A percentile compares a stretch with the other conserved stretches of the same genome.
Evolutionary conservation across 2,113 vertebrate genomes (phyloP).

Genomic region (Catharus fuscescens): DNA sequence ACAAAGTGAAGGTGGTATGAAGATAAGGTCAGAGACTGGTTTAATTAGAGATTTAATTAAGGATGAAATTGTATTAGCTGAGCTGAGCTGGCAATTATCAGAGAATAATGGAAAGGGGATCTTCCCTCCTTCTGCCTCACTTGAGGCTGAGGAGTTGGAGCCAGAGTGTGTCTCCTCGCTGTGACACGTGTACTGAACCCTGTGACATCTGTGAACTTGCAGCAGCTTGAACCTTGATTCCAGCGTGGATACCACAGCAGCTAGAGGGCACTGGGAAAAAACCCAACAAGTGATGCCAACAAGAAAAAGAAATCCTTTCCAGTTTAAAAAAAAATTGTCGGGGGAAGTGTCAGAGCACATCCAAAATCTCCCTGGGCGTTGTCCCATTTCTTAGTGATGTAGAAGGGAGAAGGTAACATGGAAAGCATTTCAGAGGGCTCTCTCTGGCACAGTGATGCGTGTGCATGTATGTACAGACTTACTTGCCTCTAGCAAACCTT

Average conservation of each 20-base stretch:
- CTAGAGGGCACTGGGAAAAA: not conserved
- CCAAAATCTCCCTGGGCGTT: not conserved
- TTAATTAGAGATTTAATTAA: not conserved
- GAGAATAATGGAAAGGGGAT: not conserved
- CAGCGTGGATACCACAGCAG: not conserved
- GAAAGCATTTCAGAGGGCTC: not conserved
- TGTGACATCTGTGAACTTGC: not conserved
- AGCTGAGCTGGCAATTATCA: not conserved
- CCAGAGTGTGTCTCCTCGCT: rapidly evolving
- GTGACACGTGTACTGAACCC: not conserved
- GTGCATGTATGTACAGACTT: rapidly evolving
- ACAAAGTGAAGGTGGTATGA: not conserved
- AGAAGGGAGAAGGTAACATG: not conserved
- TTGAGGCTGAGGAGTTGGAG: not conserved
- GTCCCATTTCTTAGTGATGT: not conserved
- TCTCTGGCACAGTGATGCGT: not conserved
- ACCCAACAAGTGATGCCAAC: not conserved
- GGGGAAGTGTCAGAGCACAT: not conserved
- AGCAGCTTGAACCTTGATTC: conserved; percentile 4
- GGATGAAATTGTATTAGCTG: not conserved
- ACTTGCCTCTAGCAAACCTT: not conserved
- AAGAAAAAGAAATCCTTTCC: not conserved
- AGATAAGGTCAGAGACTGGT: not conserved
- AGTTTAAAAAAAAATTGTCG: not conserved
- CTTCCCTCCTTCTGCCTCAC: not conserved